Evolutionary conservation across 2,113 vertebrate species (phyloP), one percentile per base, ranked within the genome.

Genomic region (Scortum barcoo): DNA sequence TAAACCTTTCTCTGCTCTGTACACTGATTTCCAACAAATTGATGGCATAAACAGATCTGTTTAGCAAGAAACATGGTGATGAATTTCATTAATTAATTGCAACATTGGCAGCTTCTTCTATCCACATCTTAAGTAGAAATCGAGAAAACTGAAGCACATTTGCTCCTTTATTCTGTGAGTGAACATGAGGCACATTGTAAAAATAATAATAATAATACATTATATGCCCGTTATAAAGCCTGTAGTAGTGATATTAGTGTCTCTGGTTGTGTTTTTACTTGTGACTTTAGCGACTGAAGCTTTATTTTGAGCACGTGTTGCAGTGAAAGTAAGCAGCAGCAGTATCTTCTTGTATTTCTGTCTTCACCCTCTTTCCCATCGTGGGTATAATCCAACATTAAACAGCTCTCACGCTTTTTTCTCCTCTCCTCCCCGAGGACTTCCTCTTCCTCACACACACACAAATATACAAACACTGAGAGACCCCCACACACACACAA

Each of bases 381-480:
- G 19, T 68, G 7, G 13, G 1, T 66, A 8, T 85, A 84, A 89
- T 90, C 86, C 84, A 82, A 86, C 86, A 79, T 83, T 86, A 90
- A 91, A 91, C 90, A 89, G 74, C 89, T 89, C 92, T 92, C 92
- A 90, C 62, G 78, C 74, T 89, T 86, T 80, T 78, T 70, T 42
- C 61, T 79, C 26, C 65, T 26, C 53, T 60, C 26, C 50, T 85
- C 88, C 89, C 88, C 5, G 53, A 86, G 82, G 91, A 88, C 81
- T 66, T 85, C 72, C 83, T 83, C 78, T 80, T 69, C 74, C 81
- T 65, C 58, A 26, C 71, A 56, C 72, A 58, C 71, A 83, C 60
- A 76, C 72, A 71, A 17, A 76, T 11, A 83, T 12, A 68, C 50
- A 81, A 74, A 14, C 70, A 53, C n/a, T 44, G 69, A 33, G 36